These are phyloP conservation scores for Lindbergichthys nudifrons DNA, from an alignment of 2,797 vertebrate species.

Conservation along the genomic window DNA sequence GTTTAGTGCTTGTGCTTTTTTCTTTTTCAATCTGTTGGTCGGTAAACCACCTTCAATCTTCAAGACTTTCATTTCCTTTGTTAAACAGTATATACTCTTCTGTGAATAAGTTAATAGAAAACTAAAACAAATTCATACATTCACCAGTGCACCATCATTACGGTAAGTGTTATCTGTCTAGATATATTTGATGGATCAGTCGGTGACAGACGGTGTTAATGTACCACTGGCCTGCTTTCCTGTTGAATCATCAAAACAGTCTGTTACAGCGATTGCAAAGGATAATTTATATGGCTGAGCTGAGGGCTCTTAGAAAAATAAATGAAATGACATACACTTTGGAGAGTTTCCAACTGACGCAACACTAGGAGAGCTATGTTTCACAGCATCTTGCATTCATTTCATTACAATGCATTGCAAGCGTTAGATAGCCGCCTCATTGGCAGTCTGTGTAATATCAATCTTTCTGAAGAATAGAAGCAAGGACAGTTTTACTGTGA, in stretches of 20 bases:
- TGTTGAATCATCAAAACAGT: constrained; percentile 30
- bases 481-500: constrained; percentile 2
- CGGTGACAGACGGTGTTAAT: constrained; percentile 11
- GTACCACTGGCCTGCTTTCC: constrained; percentile 2
- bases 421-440: background rate
- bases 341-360: constrained; percentile 12
- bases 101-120: background rate
- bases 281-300: background rate
- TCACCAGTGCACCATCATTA: background rate
- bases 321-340: constrained; percentile 1
- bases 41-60: background rate
- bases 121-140: background rate
- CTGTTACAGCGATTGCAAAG: too few species aligned
- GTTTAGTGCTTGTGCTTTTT: background rate
- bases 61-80: background rate
- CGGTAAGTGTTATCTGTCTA: background rate
- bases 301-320: background rate
- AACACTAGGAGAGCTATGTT: background rate
- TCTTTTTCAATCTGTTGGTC: background rate
- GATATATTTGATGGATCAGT: background rate
- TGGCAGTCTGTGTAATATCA: background rate
- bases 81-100: background rate
- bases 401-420: background rate
- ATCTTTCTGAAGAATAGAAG: constrained; percentile 8
- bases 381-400: constrained; percentile 15